Conservation (phyloP, 64 coral and sea anemone genomes). For the Exaiptasia diaphana region DNA sequence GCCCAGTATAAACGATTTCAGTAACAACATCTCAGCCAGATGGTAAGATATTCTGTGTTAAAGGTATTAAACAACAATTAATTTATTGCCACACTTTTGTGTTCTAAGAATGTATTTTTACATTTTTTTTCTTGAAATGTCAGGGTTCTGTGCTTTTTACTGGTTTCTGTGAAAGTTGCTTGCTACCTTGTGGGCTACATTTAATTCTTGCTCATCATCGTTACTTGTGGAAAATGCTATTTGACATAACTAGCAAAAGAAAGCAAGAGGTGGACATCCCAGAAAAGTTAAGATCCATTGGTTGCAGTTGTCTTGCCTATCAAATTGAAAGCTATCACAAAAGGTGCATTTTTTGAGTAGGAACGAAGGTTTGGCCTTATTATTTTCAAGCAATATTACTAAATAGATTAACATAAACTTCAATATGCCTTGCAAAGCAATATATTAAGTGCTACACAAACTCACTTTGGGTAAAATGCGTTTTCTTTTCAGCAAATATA, state of each 20-base stretch:
- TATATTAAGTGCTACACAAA: no score
- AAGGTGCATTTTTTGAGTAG: neutral
- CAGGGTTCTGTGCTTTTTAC: no score
- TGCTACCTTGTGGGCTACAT: neutral
- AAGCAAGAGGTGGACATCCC: neutral
- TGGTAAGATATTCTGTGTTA: neutral
- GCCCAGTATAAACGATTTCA: slow-evolving; percentile 2
- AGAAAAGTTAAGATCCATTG: neutral
- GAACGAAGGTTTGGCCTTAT: no score
- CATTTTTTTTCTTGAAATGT: no score
- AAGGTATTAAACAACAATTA: no score
- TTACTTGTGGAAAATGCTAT: neutral
- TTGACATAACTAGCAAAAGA: neutral
- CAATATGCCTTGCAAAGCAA: no score
- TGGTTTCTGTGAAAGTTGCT: neutral
- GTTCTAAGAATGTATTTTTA: no score
- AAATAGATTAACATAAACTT: no score
- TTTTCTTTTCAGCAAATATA: neutral
- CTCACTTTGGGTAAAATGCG: no score
- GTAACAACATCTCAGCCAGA: neutral
- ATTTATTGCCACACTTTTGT: no score
- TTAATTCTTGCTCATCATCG: neutral
- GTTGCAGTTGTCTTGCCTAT: neutral
- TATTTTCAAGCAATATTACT: no score
- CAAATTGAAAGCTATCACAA: slow-evolving; percentile 1